Conservation (phyloP, 1,140 invertebrate genomes). For the Leptopilina boulardi region DNA sequence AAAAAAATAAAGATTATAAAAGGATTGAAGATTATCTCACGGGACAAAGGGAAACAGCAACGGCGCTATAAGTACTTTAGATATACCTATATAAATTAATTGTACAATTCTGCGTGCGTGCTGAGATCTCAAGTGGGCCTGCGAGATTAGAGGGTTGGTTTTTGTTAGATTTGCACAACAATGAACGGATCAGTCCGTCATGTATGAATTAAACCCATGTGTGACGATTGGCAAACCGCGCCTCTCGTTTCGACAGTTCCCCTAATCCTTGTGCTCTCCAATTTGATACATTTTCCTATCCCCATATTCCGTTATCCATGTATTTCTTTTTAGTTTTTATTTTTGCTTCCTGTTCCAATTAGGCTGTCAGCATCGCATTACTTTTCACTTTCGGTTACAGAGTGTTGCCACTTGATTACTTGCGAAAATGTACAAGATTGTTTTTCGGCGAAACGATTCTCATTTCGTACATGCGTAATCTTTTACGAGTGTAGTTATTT, state of each 20-base stretch:
- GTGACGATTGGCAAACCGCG: slow-evolving; percentile 33
- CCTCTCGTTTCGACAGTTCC: slow-evolving; percentile 40
- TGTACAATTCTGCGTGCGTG: slow-evolving; percentile 63
- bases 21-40: too few relatives aligned
- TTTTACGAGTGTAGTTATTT: too few relatives aligned
- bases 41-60: slow-evolving; percentile 56
- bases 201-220: slow-evolving; percentile 53
- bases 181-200: slow-evolving; percentile 61
- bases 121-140: slow-evolving; percentile 67
- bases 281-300: slow-evolving; percentile 55
- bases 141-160: slow-evolving; percentile 69
- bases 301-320: neutral
- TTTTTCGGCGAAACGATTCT: too few relatives aligned
- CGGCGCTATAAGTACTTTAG: slow-evolving; percentile 61
- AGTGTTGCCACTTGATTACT: too few relatives aligned
- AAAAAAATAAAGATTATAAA: too few relatives aligned
- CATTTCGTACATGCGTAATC: too few relatives aligned
- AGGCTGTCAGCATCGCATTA: too few relatives aligned
- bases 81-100: slow-evolving; percentile 73
- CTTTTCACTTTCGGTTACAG: too few relatives aligned
- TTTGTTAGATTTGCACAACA: slow-evolving; percentile 66
- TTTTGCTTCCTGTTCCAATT: too few relatives aligned
- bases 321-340: neutral
- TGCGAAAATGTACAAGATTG: too few relatives aligned
- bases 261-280: slow-evolving; percentile 58